phyloP scores from a whole-genome alignment of 2,888 invertebrate species.

The Amiota mariae region DNA sequence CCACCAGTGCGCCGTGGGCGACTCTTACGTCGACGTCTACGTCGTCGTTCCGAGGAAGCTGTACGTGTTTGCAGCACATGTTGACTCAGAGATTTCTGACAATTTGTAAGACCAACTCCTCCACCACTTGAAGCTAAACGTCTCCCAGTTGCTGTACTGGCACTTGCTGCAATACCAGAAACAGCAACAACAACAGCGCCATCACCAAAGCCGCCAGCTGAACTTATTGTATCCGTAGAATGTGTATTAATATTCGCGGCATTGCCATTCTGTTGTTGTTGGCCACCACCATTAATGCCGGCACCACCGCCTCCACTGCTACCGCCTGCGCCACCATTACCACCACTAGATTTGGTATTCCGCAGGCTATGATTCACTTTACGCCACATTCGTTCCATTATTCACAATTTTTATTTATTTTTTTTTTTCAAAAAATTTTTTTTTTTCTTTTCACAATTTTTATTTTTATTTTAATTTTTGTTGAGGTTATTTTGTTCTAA shows the following conservation, averaged over 20 bases:
- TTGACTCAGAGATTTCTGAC: conserved; percentile 70
- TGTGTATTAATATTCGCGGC: conserved; percentile 48
- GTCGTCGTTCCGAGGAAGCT: conserved; percentile 71
- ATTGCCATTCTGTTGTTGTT: conserved; percentile 27
- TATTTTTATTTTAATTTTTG: too few relatives aligned
- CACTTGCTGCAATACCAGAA: conserved; percentile 57
- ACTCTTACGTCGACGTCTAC: conserved; percentile 71
- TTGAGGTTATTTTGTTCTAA: not conserved
- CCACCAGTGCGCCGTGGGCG: conserved; percentile 70
- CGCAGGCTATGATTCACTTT: conserved; percentile 73
- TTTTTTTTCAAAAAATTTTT: not conserved
- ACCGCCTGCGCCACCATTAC: conserved; percentile 46
- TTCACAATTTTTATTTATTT: conserved; percentile 3
- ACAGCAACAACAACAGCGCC: conserved; percentile 70
- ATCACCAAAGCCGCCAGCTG: conserved; percentile 72
- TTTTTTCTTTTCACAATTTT: not conserved
- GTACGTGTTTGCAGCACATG: conserved; percentile 71
- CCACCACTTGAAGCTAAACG: conserved; percentile 69
- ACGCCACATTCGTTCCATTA: conserved; percentile 74
- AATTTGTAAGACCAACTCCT: conserved; percentile 42
- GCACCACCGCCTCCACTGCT: conserved; percentile 48
- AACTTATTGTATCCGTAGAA: conserved; percentile 70
- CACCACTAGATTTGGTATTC: conserved; percentile 51
- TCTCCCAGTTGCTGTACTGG: conserved; percentile 71
- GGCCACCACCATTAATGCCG: conserved; percentile 40